phyloP scores from a whole-genome alignment of 92 coral and sea anemone genomes.

The Paragorgia papillata region DNA sequence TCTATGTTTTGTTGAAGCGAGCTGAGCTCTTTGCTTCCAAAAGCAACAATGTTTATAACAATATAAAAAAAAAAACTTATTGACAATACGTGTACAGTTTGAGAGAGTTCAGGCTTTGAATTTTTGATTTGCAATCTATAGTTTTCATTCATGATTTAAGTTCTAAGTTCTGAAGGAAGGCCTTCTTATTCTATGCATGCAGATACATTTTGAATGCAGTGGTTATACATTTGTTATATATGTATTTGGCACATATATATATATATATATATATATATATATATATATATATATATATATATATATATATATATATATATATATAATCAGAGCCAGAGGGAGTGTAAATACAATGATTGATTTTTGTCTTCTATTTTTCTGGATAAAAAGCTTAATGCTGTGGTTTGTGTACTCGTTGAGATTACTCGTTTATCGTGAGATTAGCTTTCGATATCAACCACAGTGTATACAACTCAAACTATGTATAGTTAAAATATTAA shows the following conservation, averaged over 20 bases:
- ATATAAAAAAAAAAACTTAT: background rate
- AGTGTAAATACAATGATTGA: slow-evolving; percentile 29
- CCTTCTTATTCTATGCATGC: too few species aligned
- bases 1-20: background rate
- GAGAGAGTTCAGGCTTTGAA: background rate
- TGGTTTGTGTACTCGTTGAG: slow-evolving; percentile 16
- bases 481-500: slow-evolving; percentile 6
- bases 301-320: slow-evolving; percentile 1
- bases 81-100: background rate
- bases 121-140: too few species aligned
- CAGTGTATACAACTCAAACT: slow-evolving; percentile 26
- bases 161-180: too few species aligned
- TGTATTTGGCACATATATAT: too few species aligned
- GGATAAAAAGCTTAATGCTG: background rate
- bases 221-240: too few species aligned
- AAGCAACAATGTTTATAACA: background rate
- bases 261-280: too few species aligned
- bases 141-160: too few species aligned
- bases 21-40: too few species aligned
- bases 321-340: too few species aligned
- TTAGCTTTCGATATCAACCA: slow-evolving; percentile 26
- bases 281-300: background rate
- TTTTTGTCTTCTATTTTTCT: background rate
- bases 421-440: slow-evolving; percentile 38
- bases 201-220: background rate